Evolutionary conservation across 2,113 vertebrate genomes (phyloP), one percentile per base, ranked within the genome.

Genomic region (Perca schrenkii): DNA sequence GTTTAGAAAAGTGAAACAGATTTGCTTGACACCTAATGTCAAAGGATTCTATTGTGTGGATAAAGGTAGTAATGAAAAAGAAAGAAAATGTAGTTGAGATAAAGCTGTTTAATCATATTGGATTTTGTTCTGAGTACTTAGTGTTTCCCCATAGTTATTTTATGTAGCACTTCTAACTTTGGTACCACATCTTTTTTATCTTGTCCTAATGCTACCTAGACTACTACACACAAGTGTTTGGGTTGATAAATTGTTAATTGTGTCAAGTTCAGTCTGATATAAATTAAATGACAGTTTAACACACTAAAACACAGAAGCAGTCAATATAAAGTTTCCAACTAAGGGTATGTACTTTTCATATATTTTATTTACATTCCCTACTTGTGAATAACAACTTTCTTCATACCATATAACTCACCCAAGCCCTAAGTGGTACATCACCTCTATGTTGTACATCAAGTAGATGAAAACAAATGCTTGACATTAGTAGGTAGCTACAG

Each of bases 1-100:
- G 74, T 8, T 84, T 57, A 64, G 31, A 78, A 56, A 22, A 31
- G 34, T 13, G 31, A 70, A 86, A 83, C 34, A 69, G 60, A 90
- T 88, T 89, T 22, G 50, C 58, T 58, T 83, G 22, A 77, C 76
- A 74, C 49, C 17, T 68, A 1, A 1, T 21, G 5, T 63, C 16
- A 65, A 69, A 15, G 1, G 3, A 67, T 31, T 56, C 8, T 74
- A 52, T 40, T 73, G 25, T 58, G 40, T 66, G n/a, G 25, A 22
- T 28, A 19, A 49, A 50, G 21, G 12, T 16, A 17, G 17, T 15
- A 43, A 36, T 57, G 53, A n/a, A 61, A 47, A 47, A 28, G 1
- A 58, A 40, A 36, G 4, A 11, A 43, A 15, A 25, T 19, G 4
- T 0, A 21, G 6, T 16, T 66, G 22, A 75, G 36, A 76, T 21